Percentiles rank a stretch among this genome's conserved stretches.
phyloP scores from a whole-genome alignment of 2,797 vertebrate genomes.

The Centroberyx gerrardi region DNA sequence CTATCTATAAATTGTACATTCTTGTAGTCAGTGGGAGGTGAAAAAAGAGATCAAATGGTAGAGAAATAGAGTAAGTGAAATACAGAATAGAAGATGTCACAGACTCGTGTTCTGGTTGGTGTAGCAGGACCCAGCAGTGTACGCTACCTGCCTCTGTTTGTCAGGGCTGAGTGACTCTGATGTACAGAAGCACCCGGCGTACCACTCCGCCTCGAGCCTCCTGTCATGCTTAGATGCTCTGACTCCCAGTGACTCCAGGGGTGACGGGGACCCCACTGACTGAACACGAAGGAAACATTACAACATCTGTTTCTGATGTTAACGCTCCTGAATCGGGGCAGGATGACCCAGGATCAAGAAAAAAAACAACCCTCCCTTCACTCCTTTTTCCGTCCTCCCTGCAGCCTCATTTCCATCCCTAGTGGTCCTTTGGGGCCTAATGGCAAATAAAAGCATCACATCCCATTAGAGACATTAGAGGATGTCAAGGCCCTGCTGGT shows the following conservation, averaged over 20 bases:
- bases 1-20: neutral
- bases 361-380: constrained; percentile 6
- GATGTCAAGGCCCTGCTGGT: constrained; percentile 51
- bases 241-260: constrained; percentile 8
- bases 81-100: neutral
- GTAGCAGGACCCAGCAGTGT: constrained; percentile 11
- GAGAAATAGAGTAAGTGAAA: constrained; percentile 3
- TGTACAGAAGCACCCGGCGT: constrained; percentile 5
- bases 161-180: constrained; percentile 6
- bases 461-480: constrained; percentile 41
- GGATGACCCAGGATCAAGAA: constrained; percentile 14
- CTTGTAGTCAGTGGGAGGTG: neutral
- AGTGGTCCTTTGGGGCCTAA: constrained; percentile 38
- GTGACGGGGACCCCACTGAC: constrained; percentile 11
- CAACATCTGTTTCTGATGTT: constrained; percentile 55
- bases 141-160: constrained; percentile 18
- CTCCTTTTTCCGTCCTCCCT: neutral
- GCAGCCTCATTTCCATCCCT: constrained; percentile 12
- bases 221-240: constrained; percentile 38
- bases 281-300: constrained; percentile 22
- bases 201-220: constrained; percentile 7
- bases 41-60: constrained; percentile 7
- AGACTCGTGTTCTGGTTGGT: constrained; percentile 17
- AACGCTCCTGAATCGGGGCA: constrained; percentile 13
- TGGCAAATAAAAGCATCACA: constrained; percentile 53